Evolutionary conservation across 1,140 invertebrate species (phyloP).

Genomic region (honey bee (Apis mellifera)): Amel_HAv3.1 CM009943.2:2774501-2775000

Average conservation of each 20-base stretch:
- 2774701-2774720: slow-evolving; percentile 70
- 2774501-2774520: slow-evolving; percentile 18
- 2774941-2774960: background rate
- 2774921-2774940: background rate
- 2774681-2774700: slow-evolving; percentile 70
- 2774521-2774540: slow-evolving; percentile 27
- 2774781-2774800: slow-evolving; percentile 74
- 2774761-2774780: slow-evolving; percentile 80
- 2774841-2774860: slow-evolving; percentile 55
- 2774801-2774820: slow-evolving; percentile 71
- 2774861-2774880: slow-evolving; percentile 40
- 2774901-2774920: slow-evolving; percentile 40
- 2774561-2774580: background rate
- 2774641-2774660: slow-evolving; percentile 53
- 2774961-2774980: background rate
- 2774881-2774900: slow-evolving; percentile 32
- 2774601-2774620: background rate
- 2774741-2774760: slow-evolving; percentile 79
- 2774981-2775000: too few relatives aligned
- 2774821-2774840: slow-evolving; percentile 69
- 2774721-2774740: slow-evolving; percentile 73
- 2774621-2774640: slow-evolving; percentile 34
- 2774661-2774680: slow-evolving; percentile 69
- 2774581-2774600: background rate
- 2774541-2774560: slow-evolving; percentile 13